Base-by-base conservation (phyloP, 2,113 vertebrate species). In the Ariopsis seemanni region DNA sequence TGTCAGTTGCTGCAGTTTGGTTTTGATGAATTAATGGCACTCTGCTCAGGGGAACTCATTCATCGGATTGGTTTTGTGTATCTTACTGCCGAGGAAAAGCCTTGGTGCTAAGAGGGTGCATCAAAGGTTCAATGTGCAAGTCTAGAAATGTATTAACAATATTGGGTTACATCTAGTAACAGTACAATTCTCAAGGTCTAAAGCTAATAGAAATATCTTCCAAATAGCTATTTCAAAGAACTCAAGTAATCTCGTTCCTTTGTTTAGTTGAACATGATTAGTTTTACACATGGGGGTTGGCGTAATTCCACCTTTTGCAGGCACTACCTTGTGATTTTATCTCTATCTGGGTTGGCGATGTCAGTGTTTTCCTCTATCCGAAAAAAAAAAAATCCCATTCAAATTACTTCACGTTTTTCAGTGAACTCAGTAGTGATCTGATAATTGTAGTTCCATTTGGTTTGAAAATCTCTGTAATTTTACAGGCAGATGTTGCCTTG, bases 1-100 rank as follows among this genome's bases (percentile, higher is more conserved):
- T 77, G 74, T 77, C 48, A 74, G 48, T 75, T 50, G 42, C 8
- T 50, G 12, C 42, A 75, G 20, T 20, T 50, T 75, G 72, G 42
- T 50, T 75, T 50, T 52, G 72, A 75, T 75, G 20, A 75, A 52
- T 77, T 77, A 77, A 77, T n/a, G 11, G 4, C 48, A 77, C 74
- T 77, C 5, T 48, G 12, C n/a, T 77, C 48, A 77, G 14, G 11
- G 22, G 74, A 74, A 74, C 22, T 77, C 10, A 25, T 34, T 52
- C 10, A 10, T 77, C 1, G 7, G 22, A 10, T 48, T 74, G 71
- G 34, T 22, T 48, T 48, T 74, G 71, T 48, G 67, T 71, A 34
- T 71, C 25, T 11, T 65, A 65, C 9, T 65, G 25, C 25, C 48
- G 34, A 42, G 71, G 17, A 74, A 48, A 48, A 20, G 34, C 34